These are phyloP conservation scores for Stenotaenia linearis DNA, from an alignment of 2,888 invertebrate genomes.

Conservation along the genomic window DNA sequence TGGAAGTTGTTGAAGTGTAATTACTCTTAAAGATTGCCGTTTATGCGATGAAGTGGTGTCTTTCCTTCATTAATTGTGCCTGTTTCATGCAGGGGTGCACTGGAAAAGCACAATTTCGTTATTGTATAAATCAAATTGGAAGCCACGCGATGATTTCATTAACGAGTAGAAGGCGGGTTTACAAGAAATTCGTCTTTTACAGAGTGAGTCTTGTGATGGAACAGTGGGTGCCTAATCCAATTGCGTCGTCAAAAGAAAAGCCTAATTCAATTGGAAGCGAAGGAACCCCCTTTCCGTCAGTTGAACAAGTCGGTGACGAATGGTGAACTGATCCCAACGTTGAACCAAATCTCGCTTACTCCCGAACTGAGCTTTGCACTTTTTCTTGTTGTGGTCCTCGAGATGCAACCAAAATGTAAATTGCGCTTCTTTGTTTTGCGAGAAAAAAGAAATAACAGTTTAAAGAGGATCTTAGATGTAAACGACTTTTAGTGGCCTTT, in stretches of 20 bases:
- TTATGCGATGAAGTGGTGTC: neutral
- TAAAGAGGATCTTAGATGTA: neutral
- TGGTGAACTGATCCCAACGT: slow-evolving; percentile 3
- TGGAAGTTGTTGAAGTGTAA: slow-evolving; percentile 6
- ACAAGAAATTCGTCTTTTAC: neutral
- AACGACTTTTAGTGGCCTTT: neutral
- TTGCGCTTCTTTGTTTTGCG: neutral
- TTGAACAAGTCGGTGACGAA: neutral
- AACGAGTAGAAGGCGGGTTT: neutral
- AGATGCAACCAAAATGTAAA: neutral
- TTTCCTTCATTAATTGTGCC: slow-evolving; percentile 18
- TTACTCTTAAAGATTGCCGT: slow-evolving; percentile 20
- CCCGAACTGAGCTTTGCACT: neutral
- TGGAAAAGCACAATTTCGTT: slow-evolving; percentile 20
- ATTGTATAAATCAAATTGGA: slow-evolving; percentile 26
- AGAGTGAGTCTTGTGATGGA: neutral
- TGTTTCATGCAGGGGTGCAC: slow-evolving; percentile 8
- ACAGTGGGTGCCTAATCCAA: slow-evolving; percentile 26
- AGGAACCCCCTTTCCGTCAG: slow-evolving; percentile 9
- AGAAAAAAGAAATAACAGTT: neutral
- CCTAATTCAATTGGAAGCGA: slow-evolving; percentile 21
- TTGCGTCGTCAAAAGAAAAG: slow-evolving; percentile 23
- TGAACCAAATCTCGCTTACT: neutral
- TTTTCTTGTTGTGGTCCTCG: neutral
- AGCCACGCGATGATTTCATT: slow-evolving; percentile 26